A percentile compares a stretch with the other conserved stretches of the same genome.
These are phyloP conservation scores for Carcinoscorpius rotundicauda DNA, from an alignment of 1,140 invertebrate genomes.

Conservation along the genomic window DNA sequence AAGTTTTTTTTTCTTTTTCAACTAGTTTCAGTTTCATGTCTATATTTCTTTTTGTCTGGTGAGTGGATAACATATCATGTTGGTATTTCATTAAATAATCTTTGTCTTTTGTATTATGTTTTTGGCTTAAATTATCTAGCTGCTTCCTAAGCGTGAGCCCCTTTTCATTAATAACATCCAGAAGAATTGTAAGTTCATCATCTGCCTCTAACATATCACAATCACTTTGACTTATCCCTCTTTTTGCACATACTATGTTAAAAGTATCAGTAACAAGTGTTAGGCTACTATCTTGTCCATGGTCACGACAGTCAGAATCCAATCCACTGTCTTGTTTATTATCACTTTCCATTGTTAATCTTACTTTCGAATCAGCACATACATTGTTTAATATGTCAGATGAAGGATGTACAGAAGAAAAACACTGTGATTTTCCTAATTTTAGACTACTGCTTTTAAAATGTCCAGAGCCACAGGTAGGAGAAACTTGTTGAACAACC, in stretches of 20 bases:
- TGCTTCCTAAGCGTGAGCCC: not conserved
- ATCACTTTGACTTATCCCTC: too few species aligned
- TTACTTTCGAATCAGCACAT: too few species aligned
- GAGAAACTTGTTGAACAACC: too few species aligned
- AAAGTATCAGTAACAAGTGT: not conserved
- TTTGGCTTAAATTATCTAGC: not conserved
- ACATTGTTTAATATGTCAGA: too few species aligned
- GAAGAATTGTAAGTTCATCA: not conserved
- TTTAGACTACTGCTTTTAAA: too few species aligned
- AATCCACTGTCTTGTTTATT: constrained; percentile 1
- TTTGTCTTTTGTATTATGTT: too few species aligned
- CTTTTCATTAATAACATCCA: not conserved
- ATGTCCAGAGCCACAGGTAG: too few species aligned
- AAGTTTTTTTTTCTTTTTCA: not conserved
- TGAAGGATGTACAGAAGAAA: too few species aligned
- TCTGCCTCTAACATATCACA: too few species aligned
- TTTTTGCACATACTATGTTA: not conserved
- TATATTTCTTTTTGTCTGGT: not conserved
- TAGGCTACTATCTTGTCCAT: not conserved
- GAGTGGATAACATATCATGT: not conserved
- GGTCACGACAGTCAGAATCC: not conserved
- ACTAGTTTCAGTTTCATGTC: not conserved
- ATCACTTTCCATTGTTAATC: not conserved
- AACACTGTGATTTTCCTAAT: too few species aligned
- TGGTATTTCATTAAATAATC: too few species aligned